Conservation (phyloP, 1,140 invertebrate genomes). For the Aporrectodea caliginosa region DNA sequence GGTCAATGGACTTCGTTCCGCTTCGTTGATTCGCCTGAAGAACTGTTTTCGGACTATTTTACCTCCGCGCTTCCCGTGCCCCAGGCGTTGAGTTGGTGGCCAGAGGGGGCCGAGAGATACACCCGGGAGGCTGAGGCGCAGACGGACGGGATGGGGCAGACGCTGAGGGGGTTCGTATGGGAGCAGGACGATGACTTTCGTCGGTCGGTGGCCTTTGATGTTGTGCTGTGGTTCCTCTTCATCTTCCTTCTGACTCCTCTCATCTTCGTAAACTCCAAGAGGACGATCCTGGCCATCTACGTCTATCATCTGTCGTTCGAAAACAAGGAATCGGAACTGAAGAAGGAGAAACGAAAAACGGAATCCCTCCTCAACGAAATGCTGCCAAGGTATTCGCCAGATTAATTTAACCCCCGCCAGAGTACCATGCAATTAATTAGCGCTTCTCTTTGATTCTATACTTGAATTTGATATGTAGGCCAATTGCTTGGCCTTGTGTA, state of each 20-base stretch:
- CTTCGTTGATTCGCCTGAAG: not conserved
- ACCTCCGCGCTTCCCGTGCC: no score
- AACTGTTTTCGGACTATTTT: no score
- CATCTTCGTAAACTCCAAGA: not conserved
- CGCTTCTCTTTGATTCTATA: not conserved
- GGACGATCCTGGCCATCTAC: not conserved
- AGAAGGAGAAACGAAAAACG: constrained; percentile 23
- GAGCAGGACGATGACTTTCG: not conserved
- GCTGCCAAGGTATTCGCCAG: constrained; percentile 10
- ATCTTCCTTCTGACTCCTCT: not conserved
- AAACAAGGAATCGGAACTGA: constrained; percentile 12
- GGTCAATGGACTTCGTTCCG: not conserved
- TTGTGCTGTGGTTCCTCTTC: not conserved
- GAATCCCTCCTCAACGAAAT: constrained; percentile 28
- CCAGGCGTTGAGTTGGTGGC: not conserved
- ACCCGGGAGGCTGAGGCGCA: no score
- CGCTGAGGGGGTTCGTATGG: not conserved
- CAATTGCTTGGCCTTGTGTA: not conserved
- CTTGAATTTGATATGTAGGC: not conserved
- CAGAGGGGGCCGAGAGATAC: not conserved
- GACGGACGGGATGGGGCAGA: not conserved
- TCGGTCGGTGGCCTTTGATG: not conserved
- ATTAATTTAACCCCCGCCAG: not conserved
- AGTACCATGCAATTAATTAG: not conserved
- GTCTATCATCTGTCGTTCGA: constrained; percentile 8